Evolutionary conservation across 2,113 vertebrate genomes (phyloP), one percentile per base, ranked within the genome.

Genomic region (Columba livia): DNA sequence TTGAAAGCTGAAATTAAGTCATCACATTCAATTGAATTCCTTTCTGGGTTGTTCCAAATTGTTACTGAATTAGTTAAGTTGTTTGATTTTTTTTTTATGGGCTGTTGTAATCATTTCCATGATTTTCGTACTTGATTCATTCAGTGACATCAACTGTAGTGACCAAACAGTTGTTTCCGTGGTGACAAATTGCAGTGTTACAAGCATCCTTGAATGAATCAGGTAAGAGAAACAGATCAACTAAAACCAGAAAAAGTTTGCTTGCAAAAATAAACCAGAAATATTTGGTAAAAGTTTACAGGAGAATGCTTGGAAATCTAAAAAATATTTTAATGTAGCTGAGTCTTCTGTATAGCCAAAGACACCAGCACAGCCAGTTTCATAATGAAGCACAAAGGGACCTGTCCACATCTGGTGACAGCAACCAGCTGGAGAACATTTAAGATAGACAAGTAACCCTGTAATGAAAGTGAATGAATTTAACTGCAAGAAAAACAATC

Each of bases 171-270:
- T 90, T 94, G 88, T 94, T 95, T 83, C 94, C 26, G 0, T 90
- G 88, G 90, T 86, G 82, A 96, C 56, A 96, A 88, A 88, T 81
- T 90, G 65, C 61, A 86, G 69, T 53, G 53, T 85, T 95, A 47
- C 24, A 81, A 84, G 21, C 44, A 84, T 65, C 48, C 64, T 79
- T 66, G n/a, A 75, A 58, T 85, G 88, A 96, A 85, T 94, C 90
- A 75, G 57, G 83, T 93, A 92, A 81, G 64, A 60, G 84, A 89
- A 87, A 56, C 34, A 86, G 53, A 78, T 65, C 78, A 47, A 57
- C 44, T 75, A 12, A 80, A 89, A 92, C 64, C 58, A 70, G 44
- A 89, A 62, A 69, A 86, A 79, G 69, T 79, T 69, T 90, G 1
- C 73, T 65, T 90, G 34, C n/a, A 89, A 64, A 93, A 93, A 50